These are phyloP conservation scores for Chloropsis cyanopogon DNA, from an alignment of 2,113 vertebrate species.

Conservation along the genomic window DNA sequence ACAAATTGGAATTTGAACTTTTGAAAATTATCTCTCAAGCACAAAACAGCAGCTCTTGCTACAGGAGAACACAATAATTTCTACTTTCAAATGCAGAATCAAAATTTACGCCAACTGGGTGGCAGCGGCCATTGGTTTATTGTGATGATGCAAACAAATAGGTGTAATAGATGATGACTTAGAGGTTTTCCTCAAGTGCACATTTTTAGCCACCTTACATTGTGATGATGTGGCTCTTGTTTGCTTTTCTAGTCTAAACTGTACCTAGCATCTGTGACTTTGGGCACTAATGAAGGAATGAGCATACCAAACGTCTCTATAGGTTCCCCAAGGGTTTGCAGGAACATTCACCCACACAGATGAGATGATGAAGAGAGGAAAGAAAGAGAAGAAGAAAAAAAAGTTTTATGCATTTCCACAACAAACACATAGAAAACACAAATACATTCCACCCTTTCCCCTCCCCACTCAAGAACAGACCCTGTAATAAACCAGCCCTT, in stretches of 20 bases:
- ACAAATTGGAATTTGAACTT: neutral
- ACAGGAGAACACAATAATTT: neutral
- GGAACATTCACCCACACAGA: slow-evolving; percentile 86
- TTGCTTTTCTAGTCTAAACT: slow-evolving; percentile 11
- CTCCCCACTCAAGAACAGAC: slow-evolving; percentile 8
- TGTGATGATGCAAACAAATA: neutral
- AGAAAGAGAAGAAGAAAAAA: slow-evolving; percentile 63
- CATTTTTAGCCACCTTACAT: slow-evolving; percentile 47
- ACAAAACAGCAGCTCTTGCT: neutral
- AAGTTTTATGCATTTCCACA: slow-evolving; percentile 62
- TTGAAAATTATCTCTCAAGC: neutral
- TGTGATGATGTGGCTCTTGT: neutral
- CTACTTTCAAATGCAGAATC: neutral
- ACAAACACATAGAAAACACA: slow-evolving; percentile 57
- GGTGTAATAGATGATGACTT: neutral
- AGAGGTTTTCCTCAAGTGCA: slow-evolving; percentile 28
- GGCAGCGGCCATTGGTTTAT: neutral
- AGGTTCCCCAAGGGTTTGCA: slow-evolving; percentile 84
- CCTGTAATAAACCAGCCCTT: slow-evolving; percentile 23
- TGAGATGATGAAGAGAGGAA: slow-evolving; percentile 80
- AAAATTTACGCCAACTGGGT: neutral
- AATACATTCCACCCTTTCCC: slow-evolving; percentile 48
- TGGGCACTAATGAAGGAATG: slow-evolving; percentile 78
- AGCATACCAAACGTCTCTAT: slow-evolving; percentile 88
- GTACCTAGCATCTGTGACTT: slow-evolving; percentile 71